Conservation (phyloP, 2,797 vertebrate genomes). For the Otolemur crassicaudatus region DNA sequence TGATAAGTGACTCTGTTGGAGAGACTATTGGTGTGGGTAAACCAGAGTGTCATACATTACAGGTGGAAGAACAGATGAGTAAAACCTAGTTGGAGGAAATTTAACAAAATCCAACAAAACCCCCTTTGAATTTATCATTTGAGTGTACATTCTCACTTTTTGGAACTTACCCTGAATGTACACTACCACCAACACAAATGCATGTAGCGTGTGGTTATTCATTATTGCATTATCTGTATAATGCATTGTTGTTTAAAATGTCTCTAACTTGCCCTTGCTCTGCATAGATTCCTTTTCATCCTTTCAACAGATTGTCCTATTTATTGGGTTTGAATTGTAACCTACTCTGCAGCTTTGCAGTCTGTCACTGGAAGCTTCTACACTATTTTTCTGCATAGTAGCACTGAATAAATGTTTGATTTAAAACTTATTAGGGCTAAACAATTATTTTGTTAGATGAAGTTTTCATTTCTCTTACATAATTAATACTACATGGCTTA, state of each 20-base stretch:
- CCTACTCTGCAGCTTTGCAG: not conserved
- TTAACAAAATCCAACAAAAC: not conserved
- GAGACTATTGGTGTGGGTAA: not conserved
- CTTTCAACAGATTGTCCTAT: not conserved
- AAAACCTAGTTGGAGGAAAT: not conserved
- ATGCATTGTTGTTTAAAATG: not conserved
- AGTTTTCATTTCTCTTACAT: not conserved
- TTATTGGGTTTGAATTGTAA: not conserved
- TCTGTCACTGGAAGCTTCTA: not conserved
- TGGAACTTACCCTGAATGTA: not conserved
- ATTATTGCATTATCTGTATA: not conserved
- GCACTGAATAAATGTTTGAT: not conserved
- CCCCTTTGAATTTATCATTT: not conserved
- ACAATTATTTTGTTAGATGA: not conserved
- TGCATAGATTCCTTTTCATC: not conserved
- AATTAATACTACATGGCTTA: slow-evolving; percentile 14
- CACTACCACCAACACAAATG: not conserved
- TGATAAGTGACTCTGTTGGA: not conserved
- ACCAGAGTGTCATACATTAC: not conserved
- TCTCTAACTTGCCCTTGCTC: not conserved
- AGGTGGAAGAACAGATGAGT: not conserved
- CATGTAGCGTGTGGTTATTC: not conserved
- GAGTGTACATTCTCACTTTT: not conserved
- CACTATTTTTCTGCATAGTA: not conserved
- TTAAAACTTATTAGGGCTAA: slow-evolving; percentile 46